phyloP scores from a whole-genome alignment of 2,888 invertebrate species.

The Erebia aethiops region DNA sequence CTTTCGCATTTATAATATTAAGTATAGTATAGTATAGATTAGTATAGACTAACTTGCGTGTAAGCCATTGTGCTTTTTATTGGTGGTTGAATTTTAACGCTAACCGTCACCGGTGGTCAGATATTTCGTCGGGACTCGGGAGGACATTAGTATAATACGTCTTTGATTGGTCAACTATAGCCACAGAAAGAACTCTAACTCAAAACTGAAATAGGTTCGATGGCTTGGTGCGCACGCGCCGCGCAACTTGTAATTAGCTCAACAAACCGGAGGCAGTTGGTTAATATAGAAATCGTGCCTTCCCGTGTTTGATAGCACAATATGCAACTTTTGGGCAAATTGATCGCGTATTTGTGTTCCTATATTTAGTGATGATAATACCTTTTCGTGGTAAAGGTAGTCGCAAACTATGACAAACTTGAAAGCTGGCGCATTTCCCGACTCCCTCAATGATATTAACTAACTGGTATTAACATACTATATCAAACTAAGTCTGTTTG shows the following conservation, averaged over 20 bases:
- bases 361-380: neutral
- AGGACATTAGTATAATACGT: neutral
- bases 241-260: conserved; percentile 4
- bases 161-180: neutral
- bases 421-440: too few species aligned
- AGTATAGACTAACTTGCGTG: too few species aligned
- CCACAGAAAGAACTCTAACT: too few species aligned
- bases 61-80: too few species aligned
- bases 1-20: too few species aligned
- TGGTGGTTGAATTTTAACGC: too few species aligned
- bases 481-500: too few species aligned
- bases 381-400: neutral
- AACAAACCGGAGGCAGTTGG: conserved; percentile 21
- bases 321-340: neutral
- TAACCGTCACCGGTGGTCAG: too few species aligned
- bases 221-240: neutral
- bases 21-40: too few species aligned
- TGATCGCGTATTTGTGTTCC: neutral
- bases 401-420: neutral
- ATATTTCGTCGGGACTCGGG: too few species aligned
- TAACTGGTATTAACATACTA: too few species aligned
- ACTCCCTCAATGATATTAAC: too few species aligned
- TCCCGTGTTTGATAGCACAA: conserved; percentile 13
- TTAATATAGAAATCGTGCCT: conserved; percentile 23
- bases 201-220: neutral